phyloP scores from a whole-genome alignment of 2,888 invertebrate species.

The Oligia strigilis region DNA sequence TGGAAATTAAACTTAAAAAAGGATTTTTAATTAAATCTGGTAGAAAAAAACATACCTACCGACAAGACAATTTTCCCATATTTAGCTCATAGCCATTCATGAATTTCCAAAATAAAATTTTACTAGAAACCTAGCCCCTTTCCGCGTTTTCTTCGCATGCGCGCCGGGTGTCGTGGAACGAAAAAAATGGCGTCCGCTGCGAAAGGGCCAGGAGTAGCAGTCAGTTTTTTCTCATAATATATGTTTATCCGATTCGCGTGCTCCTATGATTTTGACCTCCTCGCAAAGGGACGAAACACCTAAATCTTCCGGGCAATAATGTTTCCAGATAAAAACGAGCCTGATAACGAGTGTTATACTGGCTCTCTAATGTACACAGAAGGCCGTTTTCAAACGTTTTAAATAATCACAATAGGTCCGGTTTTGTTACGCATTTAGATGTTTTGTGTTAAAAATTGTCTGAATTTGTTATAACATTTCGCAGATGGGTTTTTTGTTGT shows the following conservation, averaged over 20 bases:
- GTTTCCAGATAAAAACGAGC: constrained; percentile 74
- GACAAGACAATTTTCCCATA: background rate
- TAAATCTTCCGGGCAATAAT: constrained; percentile 79
- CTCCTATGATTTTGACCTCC: constrained; percentile 46
- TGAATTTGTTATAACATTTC: constrained; percentile 17
- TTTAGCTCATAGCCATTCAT: no score
- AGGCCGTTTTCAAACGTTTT: constrained; percentile 63
- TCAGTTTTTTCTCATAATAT: background rate
- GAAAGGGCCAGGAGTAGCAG: no score
- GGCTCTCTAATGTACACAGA: constrained; percentile 68
- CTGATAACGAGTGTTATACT: constrained; percentile 77
- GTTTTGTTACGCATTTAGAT: constrained; percentile 48
- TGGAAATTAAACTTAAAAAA: no score
- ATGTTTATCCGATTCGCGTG: constrained; percentile 2
- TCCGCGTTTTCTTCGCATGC: no score
- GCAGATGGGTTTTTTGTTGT: background rate
- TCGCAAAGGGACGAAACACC: constrained; percentile 71
- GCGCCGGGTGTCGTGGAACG: no score
- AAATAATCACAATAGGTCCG: constrained; percentile 61
- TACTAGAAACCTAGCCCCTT: background rate
- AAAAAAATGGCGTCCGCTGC: no score
- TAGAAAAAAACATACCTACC: background rate
- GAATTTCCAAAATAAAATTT: background rate
- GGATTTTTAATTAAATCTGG: background rate
- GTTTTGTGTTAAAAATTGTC: constrained; percentile 35